A percentile compares a stretch with the other conserved stretches of the same genome.
These are phyloP conservation scores for Percina caprodes DNA, from an alignment of 2,113 vertebrate species.

Conservation along the genomic window DNA sequence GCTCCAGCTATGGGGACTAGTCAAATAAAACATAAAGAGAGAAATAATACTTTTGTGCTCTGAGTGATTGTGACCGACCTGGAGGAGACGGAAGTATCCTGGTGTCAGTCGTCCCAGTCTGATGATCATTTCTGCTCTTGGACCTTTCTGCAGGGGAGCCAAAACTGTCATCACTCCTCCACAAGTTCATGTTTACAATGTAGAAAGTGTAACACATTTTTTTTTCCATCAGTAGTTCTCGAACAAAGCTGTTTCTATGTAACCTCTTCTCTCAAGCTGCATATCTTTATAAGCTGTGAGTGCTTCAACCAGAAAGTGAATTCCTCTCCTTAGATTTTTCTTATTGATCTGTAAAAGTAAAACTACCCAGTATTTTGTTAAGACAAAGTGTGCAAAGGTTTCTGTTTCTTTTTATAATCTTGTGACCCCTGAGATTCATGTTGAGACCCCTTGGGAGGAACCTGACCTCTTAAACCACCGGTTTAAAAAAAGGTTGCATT, in stretches of 20 bases:
- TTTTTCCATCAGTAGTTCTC: no score
- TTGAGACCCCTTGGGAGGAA: not conserved
- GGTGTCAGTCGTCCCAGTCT: conserved; percentile 89
- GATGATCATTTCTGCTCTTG: conserved; percentile 83
- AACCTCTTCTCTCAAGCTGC: not conserved
- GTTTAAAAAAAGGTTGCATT: not conserved
- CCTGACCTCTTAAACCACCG: not conserved
- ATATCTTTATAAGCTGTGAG: not conserved
- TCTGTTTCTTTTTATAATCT: not conserved
- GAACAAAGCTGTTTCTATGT: not conserved
- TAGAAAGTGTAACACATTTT: no score
- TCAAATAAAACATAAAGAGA: not conserved
- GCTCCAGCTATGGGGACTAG: not conserved
- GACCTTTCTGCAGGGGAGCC: conserved; percentile 17
- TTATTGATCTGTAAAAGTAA: not conserved
- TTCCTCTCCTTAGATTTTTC: not conserved
- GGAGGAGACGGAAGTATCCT: conserved; percentile 91
- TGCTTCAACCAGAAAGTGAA: not conserved
- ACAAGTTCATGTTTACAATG: not conserved
- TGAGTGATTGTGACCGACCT: conserved; percentile 78
- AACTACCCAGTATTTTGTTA: not conserved
- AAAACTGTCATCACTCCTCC: not conserved
- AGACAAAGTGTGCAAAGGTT: not conserved
- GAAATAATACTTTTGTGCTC: not conserved
- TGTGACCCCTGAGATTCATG: not conserved